phyloP scores from a whole-genome alignment of 2,888 invertebrate species.

The Trachelus tabidus region DNA sequence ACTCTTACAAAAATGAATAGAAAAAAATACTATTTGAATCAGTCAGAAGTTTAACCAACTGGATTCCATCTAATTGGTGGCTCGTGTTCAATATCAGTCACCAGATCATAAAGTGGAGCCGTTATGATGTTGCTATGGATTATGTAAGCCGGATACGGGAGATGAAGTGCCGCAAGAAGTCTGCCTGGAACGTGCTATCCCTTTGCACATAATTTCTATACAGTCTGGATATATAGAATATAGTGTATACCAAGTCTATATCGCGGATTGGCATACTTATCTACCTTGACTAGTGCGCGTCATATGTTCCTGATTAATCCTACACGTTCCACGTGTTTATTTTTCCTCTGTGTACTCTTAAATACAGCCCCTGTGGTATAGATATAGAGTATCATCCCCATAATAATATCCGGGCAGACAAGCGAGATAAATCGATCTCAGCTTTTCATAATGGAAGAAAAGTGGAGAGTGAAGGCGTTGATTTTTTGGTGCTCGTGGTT shows the following conservation, averaged over 20 bases:
- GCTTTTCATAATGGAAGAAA: neutral
- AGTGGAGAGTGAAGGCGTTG: neutral
- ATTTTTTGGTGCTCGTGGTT: neutral
- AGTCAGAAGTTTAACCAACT: neutral
- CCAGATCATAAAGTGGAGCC: slow-evolving; percentile 34
- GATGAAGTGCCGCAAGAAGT: slow-evolving; percentile 20
- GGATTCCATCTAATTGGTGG: neutral
- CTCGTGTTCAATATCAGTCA: slow-evolving; percentile 27
- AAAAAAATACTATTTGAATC: neutral
- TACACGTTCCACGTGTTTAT: neutral
- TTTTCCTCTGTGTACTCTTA: neutral
- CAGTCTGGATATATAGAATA: neutral
- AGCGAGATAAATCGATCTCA: neutral
- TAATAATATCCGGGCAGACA: neutral
- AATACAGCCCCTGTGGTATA: neutral
- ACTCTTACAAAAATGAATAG: neutral
- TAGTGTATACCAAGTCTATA: neutral
- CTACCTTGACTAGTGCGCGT: neutral
- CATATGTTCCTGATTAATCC: neutral
- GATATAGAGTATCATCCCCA: neutral
- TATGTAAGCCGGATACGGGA: slow-evolving; percentile 21
- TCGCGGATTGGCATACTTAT: neutral
- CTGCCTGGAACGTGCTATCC: slow-evolving; percentile 2
- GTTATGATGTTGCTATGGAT: slow-evolving; percentile 8
- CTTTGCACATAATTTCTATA: neutral